A percentile compares a stretch with the other conserved stretches of the same genome.
phyloP scores from a whole-genome alignment of 1,140 invertebrate species.

The Leguminivora glycinivorella region DNA sequence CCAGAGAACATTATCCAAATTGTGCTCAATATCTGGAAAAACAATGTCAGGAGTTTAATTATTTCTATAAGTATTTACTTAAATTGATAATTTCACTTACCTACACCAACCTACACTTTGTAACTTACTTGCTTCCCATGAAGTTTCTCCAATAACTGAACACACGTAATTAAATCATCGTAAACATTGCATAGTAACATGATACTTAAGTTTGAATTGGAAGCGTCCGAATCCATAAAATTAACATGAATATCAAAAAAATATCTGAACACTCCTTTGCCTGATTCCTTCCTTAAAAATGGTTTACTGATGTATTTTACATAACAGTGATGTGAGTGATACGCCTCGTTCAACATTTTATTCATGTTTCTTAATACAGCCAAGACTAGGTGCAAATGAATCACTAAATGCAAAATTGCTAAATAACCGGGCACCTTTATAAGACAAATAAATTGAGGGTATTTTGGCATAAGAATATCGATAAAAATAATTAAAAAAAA shows the following conservation, averaged over 20 bases:
- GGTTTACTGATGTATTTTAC: not conserved
- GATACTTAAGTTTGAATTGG: conserved; percentile 37
- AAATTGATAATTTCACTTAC: too few species aligned
- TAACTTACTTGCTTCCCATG: conserved; percentile 55
- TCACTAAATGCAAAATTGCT: conserved; percentile 46
- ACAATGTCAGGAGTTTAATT: too few species aligned
- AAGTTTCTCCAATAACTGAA: conserved; percentile 50
- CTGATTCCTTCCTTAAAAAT: conserved; percentile 25
- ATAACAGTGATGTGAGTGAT: conserved; percentile 22
- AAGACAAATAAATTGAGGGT: conserved; percentile 46
- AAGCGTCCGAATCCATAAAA: conserved; percentile 41
- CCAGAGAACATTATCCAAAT: conserved; percentile 64
- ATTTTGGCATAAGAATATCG: conserved; percentile 41
- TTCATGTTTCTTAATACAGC: conserved; percentile 54
- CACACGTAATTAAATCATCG: conserved; percentile 48
- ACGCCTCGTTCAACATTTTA: conserved; percentile 29
- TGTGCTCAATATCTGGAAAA: conserved; percentile 49
- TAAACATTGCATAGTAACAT: conserved; percentile 55
- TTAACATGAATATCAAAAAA: conserved; percentile 40
- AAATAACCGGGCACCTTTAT: conserved; percentile 55
- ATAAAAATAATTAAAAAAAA: conserved; percentile 42
- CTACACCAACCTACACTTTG: too few species aligned
- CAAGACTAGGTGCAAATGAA: conserved; percentile 53
- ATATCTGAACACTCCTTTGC: conserved; percentile 38
- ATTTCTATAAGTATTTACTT: too few species aligned